Percentiles rank a stretch among this genome's conserved stretches.
These are phyloP conservation scores for Bombus balteatus DNA, from an alignment of 1,140 invertebrate species.

Conservation along the genomic window DNA sequence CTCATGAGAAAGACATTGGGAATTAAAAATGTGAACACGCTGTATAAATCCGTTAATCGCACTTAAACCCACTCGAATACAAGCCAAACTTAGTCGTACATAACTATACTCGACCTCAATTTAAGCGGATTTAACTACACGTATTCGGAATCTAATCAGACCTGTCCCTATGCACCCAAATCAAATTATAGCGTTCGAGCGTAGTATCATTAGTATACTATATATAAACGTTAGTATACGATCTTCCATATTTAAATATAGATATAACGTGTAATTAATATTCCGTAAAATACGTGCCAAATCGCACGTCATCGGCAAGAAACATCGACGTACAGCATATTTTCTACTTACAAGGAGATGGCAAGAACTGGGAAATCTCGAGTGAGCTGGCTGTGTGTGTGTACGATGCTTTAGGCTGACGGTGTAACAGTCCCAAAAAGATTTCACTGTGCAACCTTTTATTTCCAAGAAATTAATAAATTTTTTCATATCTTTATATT, in stretches of 20 bases:
- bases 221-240: no score
- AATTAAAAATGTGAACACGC: neutral
- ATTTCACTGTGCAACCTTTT: no score
- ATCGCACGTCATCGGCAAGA: neutral
- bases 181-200: neutral
- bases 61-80: neutral
- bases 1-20: neutral
- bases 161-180: neutral
- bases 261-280: neutral
- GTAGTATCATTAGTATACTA: no score
- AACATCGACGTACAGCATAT: neutral
- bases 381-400: no score
- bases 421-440: no score
- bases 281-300: neutral
- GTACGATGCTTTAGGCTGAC: no score
- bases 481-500: no score
- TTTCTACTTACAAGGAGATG: neutral
- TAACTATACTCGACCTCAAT: neutral
- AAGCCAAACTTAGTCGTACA: neutral
- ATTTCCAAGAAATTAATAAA: no score
- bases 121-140: neutral
- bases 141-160: neutral
- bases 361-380: no score
- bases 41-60: neutral
- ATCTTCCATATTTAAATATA: neutral